Evolutionary conservation across 1,140 invertebrate species (phyloP), one percentile per base, ranked within the genome.

Genomic region (Drosophila ananassae): DNA sequence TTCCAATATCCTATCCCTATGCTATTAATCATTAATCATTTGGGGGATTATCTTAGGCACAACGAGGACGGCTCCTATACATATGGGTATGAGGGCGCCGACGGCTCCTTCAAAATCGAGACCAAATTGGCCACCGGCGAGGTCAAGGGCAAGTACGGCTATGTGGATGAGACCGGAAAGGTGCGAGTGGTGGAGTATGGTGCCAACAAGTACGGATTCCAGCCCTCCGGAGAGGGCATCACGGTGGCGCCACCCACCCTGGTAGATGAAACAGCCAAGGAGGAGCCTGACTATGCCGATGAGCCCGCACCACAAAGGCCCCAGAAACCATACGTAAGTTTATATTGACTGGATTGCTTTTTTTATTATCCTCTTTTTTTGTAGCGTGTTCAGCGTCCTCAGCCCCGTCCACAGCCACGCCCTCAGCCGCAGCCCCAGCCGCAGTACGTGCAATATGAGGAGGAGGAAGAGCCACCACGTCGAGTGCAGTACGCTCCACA

Each of bases 11-110:
- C 30, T 32, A 6, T 2, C 2, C 30, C 6, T 32, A 17, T 12
- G 10, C 34, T 37, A 4, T 10, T 12, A 37, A 12, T 8, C 8
- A 44, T 25, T 44, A 28, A 56, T 12, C 3, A 39, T 2, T 9
- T 44, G 9, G 30, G 12, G 12, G 13, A 25, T 17, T 28, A 62
- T 47, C 7, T 3, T 90, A 95, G 96, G 79, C 96, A 96, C 93
- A 96, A 97, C 73, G 96, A 97, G 83, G 96, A 97, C 89, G 96
- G 96, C 52, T 96, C 96, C 0, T 97, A 97, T 91, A 97, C 96
- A 0, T 97, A 97, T 77, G 96, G 96, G 0, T 97, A 97, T 91
- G 96, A 97, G 90, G 96, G 95, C 8, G 96, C 95, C 10, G 96
- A 97, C 81, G 96, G 96, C 44, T 95, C 95, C 3, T 97, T 97